These are phyloP conservation scores for Cyprinus carpio DNA, from an alignment of 2,113 vertebrate species.

Conservation along the genomic window DNA sequence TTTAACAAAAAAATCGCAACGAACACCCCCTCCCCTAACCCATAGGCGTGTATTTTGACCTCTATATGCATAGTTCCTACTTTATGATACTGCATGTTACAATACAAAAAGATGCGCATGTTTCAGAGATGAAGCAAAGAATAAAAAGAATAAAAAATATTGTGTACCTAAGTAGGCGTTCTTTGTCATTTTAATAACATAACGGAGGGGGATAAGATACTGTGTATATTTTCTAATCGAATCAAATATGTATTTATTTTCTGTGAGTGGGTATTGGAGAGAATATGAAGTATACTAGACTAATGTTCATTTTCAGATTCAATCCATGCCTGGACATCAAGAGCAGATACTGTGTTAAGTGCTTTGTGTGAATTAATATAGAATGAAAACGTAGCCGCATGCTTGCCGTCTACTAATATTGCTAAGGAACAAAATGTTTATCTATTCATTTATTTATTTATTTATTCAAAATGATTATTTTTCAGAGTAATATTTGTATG, in stretches of 20 bases:
- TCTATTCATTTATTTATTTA: constrained; percentile 33
- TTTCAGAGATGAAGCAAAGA: constrained; percentile 77
- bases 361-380: constrained; percentile 76
- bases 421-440: constrained; percentile 43
- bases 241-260: constrained; percentile 78
- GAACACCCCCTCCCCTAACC: constrained; percentile 69
- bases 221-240: constrained; percentile 82
- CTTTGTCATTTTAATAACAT: constrained; percentile 81
- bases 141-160: constrained; percentile 63
- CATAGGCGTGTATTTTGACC: constrained; percentile 78
- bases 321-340: constrained; percentile 74
- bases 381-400: constrained; percentile 79
- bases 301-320: constrained; percentile 71
- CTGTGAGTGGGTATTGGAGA: constrained; percentile 74
- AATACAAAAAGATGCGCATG: constrained; percentile 87
- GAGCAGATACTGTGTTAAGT: constrained; percentile 76
- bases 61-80: constrained; percentile 79
- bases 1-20: constrained; percentile 64
- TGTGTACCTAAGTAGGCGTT: constrained; percentile 79
- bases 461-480: constrained; percentile 28
- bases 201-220: constrained; percentile 67
- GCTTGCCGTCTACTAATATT: constrained; percentile 70
- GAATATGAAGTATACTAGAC: constrained; percentile 74
- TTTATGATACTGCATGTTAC: constrained; percentile 85
- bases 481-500: constrained; percentile 56